Conservation (phyloP, 2,888 invertebrate genomes). For the Pecten maximus region DNA sequence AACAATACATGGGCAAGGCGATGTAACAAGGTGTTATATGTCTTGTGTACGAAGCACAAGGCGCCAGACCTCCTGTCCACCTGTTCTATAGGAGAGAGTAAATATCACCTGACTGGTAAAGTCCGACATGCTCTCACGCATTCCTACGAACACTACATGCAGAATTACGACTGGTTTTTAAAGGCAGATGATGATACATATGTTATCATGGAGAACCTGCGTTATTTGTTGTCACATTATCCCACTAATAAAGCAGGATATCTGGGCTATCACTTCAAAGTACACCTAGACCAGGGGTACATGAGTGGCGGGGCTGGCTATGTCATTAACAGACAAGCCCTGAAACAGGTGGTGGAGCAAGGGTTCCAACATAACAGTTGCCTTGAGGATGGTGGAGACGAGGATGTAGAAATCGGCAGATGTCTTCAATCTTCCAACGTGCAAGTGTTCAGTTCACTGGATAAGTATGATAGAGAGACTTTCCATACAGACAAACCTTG, state of each 20-base stretch:
- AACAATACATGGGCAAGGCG: slow-evolving; percentile 97
- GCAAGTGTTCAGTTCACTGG: slow-evolving; percentile 92
- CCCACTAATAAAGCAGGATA: slow-evolving; percentile 90
- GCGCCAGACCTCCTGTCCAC: slow-evolving; percentile 87
- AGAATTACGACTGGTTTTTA: slow-evolving; percentile 96
- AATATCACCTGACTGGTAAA: slow-evolving; percentile 97
- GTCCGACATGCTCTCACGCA: slow-evolving; percentile 96
- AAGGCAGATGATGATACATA: slow-evolving; percentile 99
- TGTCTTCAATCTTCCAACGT: slow-evolving; percentile 90
- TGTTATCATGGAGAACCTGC: slow-evolving; percentile 95
- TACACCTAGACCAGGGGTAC: slow-evolving; percentile 80
- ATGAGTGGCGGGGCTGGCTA: slow-evolving; percentile 85
- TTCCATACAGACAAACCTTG: slow-evolving; percentile 94
- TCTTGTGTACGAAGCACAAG: slow-evolving; percentile 80
- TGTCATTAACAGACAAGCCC: slow-evolving; percentile 92
- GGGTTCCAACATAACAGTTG: slow-evolving; percentile 87
- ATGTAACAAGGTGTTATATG: slow-evolving; percentile 84
- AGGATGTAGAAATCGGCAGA: slow-evolving; percentile 96
- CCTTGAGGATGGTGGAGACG: slow-evolving; percentile 87
- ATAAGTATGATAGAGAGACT: slow-evolving; percentile 91
- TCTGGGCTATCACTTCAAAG: slow-evolving; percentile 84
- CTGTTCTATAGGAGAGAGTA: slow-evolving; percentile 89
- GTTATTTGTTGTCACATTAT: slow-evolving; percentile 92
- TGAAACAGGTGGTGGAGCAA: slow-evolving; percentile 89
- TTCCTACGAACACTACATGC: slow-evolving; percentile 90